Evolutionary conservation across 2,797 vertebrate species (phyloP).

Genomic region (Coregonus ussuriensis): DNA sequence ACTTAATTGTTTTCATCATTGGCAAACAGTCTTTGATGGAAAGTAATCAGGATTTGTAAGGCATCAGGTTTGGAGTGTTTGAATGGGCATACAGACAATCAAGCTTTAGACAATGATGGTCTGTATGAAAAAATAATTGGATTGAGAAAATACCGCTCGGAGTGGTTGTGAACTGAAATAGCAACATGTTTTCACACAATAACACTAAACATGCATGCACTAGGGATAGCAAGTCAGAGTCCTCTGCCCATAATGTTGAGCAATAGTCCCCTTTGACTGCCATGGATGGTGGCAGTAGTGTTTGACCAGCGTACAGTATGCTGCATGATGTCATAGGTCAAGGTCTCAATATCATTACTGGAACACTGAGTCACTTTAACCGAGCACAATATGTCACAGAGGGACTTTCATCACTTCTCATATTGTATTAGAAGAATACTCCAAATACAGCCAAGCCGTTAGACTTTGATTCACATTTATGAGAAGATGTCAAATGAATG

Average conservation of each 20-base stretch:
- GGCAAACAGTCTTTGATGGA: constrained; percentile 53
- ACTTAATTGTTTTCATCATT: constrained; percentile 58
- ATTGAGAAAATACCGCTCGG: not conserved
- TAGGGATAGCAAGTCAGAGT: not conserved
- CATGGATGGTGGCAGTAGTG: not conserved
- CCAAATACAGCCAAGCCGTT: too few species aligned
- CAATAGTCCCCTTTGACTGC: not conserved
- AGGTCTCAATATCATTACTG: constrained; percentile 38
- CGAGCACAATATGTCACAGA: not conserved
- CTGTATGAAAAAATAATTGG: not conserved
- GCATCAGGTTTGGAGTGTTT: not conserved
- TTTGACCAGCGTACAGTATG: not conserved
- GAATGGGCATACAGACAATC: not conserved
- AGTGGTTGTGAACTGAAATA: not conserved
- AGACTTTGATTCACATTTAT: constrained; percentile 10
- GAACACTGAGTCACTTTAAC: not conserved
- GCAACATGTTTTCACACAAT: not conserved
- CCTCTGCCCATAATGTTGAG: not conserved
- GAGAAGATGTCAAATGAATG: not conserved
- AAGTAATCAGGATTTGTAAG: constrained; percentile 47
- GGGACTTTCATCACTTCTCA: not conserved
- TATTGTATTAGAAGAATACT: too few species aligned
- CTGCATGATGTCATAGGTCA: not conserved
- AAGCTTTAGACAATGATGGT: not conserved
- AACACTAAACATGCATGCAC: not conserved